Evolutionary conservation across 2,888 invertebrate species (phyloP), one percentile per base, ranked within the genome.

Genomic region (Agapetus fuscipes): DNA sequence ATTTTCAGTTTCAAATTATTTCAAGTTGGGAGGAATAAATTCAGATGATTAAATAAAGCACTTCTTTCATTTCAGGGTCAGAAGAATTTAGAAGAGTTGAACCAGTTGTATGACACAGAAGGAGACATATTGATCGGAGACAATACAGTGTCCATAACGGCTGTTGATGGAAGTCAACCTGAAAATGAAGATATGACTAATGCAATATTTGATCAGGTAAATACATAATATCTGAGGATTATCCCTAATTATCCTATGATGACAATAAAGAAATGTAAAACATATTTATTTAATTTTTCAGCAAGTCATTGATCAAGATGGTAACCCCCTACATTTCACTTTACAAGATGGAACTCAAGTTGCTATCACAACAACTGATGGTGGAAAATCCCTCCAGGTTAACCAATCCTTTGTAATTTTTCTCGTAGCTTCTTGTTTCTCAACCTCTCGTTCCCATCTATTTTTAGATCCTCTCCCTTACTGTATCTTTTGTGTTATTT

Each of bases 281-380:
- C n/a, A n/a, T n/a, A n/a, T n/a, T n/a, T n/a, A n/a, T 6, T 3
- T 30, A 36, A 39, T 6, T 17, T 51, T 54, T 33, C 62, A 80
- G 71, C n/a, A n/a, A n/a, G 73, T 82, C 43, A 74, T 78, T 1
- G 81, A 81, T 55, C 77, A 76, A 53, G 72, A 76, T 37, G 82
- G 80, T 16, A 80, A 80, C 58, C 76, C 78, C 2, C 61, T 76
- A 35, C 78, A 77, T 50, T 72, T 83, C 52, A 78, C 79, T 1
- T 75, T 80, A 57, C 74, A 76, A 48, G 80, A 81, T 53, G 81
- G 82, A 15, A 74, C 78, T 31, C 72, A 74, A 37, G 71, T 83
- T 16, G 73, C 76, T 30, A 72, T 78, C 47, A 71, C 75, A 3
- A 69, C 77, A 1, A 59, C 70, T 1, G 75, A 77, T 49, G 66